Evolutionary conservation across 2,113 vertebrate genomes (phyloP).

Genomic region (Prunella himalayana): DNA sequence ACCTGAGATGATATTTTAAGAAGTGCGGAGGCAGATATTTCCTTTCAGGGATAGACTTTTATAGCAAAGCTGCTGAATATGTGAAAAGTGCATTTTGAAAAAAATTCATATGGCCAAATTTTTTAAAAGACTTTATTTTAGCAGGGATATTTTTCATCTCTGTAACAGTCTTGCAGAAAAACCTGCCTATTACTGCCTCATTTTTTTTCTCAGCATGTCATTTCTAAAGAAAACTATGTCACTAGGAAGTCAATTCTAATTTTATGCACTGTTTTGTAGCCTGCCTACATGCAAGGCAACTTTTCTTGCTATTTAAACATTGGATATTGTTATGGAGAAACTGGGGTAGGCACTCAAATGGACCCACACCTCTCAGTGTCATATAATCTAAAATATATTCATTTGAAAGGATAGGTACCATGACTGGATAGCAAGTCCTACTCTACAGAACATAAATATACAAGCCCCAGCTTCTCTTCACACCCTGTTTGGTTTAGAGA

Average conservation of each 20-base stretch:
- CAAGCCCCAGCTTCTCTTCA: neutral
- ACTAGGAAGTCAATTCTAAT: conserved; percentile 56
- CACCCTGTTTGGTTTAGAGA: neutral
- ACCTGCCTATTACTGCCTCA: neutral
- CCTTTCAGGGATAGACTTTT: conserved; percentile 15
- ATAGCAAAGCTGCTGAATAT: conserved; percentile 39
- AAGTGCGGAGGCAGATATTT: neutral
- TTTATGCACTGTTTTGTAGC: conserved; percentile 45
- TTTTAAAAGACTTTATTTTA: neutral
- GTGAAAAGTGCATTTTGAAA: neutral
- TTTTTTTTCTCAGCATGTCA: conserved; percentile 11
- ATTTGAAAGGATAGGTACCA: neutral
- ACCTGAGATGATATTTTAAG: conserved; percentile 26
- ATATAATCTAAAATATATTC: neutral
- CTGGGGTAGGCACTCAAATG: neutral
- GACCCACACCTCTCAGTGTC: neutral
- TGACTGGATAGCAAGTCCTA: neutral
- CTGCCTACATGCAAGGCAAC: neutral
- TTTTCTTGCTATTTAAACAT: conserved; percentile 14
- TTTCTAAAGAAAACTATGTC: conserved; percentile 58
- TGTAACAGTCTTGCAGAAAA: conserved; percentile 7
- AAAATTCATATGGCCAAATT: neutral
- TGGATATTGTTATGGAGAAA: neutral
- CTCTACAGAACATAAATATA: neutral
- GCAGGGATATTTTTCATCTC: neutral